phyloP scores from a whole-genome alignment of 2,113 vertebrate species.

The Nerophis lumbriciformis region DNA sequence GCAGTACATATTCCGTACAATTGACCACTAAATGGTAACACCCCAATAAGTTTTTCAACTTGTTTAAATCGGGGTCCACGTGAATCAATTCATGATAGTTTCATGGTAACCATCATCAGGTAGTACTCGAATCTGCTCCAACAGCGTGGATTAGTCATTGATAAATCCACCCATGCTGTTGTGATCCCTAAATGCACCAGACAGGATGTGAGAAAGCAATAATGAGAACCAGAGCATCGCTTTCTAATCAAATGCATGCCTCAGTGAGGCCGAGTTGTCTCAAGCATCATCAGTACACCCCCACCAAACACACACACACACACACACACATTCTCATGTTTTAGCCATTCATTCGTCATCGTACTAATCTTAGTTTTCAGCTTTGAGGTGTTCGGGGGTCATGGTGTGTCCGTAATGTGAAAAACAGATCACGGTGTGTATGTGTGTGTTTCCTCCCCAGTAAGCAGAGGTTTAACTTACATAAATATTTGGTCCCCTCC shows the following conservation, averaged over 20 bases:
- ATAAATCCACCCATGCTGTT: neutral
- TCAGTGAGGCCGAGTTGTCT: slow-evolving; percentile 10
- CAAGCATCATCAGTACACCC: neutral
- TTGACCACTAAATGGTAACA: too few relatives aligned
- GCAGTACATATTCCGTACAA: too few relatives aligned
- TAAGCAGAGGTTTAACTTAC: slow-evolving; percentile 49
- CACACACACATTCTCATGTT: slow-evolving; percentile 13
- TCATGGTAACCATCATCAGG: too few relatives aligned
- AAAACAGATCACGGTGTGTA: slow-evolving; percentile 33
- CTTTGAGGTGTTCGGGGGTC: slow-evolving; percentile 56
- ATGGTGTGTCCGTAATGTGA: slow-evolving; percentile 13
- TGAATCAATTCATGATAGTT: too few relatives aligned
- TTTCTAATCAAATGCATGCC: slow-evolving; percentile 27
- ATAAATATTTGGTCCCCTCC: slow-evolving; percentile 68
- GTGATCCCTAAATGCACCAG: slow-evolving; percentile 1
- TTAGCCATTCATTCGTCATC: slow-evolving; percentile 49
- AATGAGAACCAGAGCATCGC: slow-evolving; percentile 49
- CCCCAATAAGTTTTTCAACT: too few relatives aligned
- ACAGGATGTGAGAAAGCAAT: slow-evolving; percentile 27
- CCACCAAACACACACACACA: neutral
- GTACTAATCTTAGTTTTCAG: slow-evolving; percentile 44
- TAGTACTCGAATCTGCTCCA: neutral
- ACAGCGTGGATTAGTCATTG: neutral
- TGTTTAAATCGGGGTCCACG: too few relatives aligned
- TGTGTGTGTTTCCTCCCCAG: slow-evolving; percentile 31